phyloP scores from a whole-genome alignment of 2,888 invertebrate genomes.

The Ypsolopha scabrella region DNA sequence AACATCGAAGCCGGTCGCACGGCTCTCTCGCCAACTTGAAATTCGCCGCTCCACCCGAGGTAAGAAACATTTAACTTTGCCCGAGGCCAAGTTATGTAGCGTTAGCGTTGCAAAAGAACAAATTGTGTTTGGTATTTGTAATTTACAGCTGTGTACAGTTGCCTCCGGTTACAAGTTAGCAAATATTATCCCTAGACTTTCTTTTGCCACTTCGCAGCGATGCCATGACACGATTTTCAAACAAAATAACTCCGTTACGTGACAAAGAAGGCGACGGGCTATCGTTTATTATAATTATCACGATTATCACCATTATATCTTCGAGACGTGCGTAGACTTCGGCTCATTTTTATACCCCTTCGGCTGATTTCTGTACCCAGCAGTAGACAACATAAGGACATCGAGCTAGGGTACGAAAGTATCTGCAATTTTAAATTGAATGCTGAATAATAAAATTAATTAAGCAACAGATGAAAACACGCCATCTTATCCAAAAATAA shows the following conservation, averaged over 20 bases:
- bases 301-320: slow-evolving; percentile 14
- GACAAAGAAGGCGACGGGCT: slow-evolving; percentile 16
- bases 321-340: not conserved
- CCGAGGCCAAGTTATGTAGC: not conserved
- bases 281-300: slow-evolving; percentile 17
- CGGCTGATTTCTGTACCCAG: not conserved
- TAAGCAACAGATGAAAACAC: too few relatives aligned
- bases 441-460: too few relatives aligned
- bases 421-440: too few relatives aligned
- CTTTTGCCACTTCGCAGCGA: slow-evolving; percentile 1
- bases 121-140: not conserved
- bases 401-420: too few relatives aligned
- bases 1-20: slow-evolving; percentile 92
- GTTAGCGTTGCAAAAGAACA: not conserved
- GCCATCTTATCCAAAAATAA: too few relatives aligned
- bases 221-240: slow-evolving; percentile 6
- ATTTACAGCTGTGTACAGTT: not conserved
- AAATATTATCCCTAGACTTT: not conserved
- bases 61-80: slow-evolving; percentile 21
- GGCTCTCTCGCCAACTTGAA: slow-evolving; percentile 92
- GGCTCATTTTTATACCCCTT: not conserved
- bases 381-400: too few relatives aligned
- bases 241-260: slow-evolving; percentile 13
- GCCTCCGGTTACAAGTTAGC: not conserved
- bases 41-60: slow-evolving; percentile 81